phyloP scores from a whole-genome alignment of 2,888 invertebrate species.

The Yponomeuta plumbellus region DNA sequence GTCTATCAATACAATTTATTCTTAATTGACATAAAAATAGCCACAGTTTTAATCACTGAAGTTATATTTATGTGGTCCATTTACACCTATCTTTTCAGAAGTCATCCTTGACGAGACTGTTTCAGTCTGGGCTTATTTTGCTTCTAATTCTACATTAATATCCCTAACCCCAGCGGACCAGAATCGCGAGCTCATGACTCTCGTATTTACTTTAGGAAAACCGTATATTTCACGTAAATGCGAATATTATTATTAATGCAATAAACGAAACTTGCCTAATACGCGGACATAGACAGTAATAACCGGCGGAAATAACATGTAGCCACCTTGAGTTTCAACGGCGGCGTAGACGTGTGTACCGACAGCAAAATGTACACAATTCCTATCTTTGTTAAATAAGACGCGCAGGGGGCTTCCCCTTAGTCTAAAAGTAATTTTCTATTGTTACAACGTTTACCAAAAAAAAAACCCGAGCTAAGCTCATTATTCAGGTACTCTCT shows the following conservation, averaged over 20 bases:
- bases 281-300: constrained; percentile 6
- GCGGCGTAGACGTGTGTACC: constrained; percentile 3
- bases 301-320: constrained; percentile 8
- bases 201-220: not conserved
- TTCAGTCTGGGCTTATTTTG: not conserved
- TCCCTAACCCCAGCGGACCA: not conserved
- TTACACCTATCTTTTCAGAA: no score
- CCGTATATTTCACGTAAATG: not conserved
- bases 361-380: not conserved
- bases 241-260: not conserved
- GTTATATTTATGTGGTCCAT: no score
- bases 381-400: no score
- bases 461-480: no score
- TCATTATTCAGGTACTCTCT: no score
- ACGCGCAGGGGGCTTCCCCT: no score
- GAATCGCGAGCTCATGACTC: not conserved
- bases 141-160: not conserved
- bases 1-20: no score
- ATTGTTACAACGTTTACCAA: no score
- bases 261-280: constrained; percentile 3
- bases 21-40: no score
- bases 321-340: constrained; percentile 9
- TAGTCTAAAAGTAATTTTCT: no score
- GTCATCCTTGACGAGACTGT: not conserved
- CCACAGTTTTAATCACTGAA: no score